Percentiles rank a stretch among this genome's conserved stretches.
Conservation (phyloP, 2,797 vertebrate species). For the Epinephelus coioides region DNA sequence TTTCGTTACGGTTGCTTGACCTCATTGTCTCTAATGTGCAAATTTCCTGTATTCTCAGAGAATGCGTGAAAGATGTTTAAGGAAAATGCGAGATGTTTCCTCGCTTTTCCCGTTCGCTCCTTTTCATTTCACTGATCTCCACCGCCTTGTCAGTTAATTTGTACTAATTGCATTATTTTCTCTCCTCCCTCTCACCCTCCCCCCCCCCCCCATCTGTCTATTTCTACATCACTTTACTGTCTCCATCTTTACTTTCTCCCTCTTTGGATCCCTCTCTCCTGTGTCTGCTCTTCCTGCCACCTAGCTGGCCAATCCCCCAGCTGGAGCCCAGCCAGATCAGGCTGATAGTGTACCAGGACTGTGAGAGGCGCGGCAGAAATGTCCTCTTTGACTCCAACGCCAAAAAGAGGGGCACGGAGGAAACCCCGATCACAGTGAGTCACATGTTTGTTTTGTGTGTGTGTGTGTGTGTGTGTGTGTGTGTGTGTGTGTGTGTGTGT, state of each 20-base stretch:
- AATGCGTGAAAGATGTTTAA: not conserved
- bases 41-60: not conserved
- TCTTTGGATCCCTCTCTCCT: conserved; percentile 11
- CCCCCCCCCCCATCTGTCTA: not conserved
- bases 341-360: conserved; percentile 98
- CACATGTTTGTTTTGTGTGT: conserved; percentile 4
- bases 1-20: conserved; percentile 12
- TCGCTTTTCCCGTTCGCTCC: not conserved
- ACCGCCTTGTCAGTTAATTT: not conserved
- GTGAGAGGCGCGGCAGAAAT: conserved; percentile 96
- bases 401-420: conserved; percentile 93
- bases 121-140: not conserved
- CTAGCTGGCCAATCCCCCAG: conserved; percentile 96
- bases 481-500: not conserved
- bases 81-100: conserved; percentile 5
- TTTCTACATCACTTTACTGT: not conserved
- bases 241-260: not conserved
- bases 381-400: conserved; percentile 97
- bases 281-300: conserved; percentile 14
- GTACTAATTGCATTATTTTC: conserved; percentile 16
- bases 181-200: not conserved
- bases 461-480: not conserved
- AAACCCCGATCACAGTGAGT: conserved; percentile 92
- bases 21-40: conserved; percentile 15
- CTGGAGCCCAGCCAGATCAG: conserved; percentile 97